These are phyloP conservation scores for Ennomos fuscantarius DNA, from an alignment of 2,888 invertebrate species.

Conservation along the genomic window DNA sequence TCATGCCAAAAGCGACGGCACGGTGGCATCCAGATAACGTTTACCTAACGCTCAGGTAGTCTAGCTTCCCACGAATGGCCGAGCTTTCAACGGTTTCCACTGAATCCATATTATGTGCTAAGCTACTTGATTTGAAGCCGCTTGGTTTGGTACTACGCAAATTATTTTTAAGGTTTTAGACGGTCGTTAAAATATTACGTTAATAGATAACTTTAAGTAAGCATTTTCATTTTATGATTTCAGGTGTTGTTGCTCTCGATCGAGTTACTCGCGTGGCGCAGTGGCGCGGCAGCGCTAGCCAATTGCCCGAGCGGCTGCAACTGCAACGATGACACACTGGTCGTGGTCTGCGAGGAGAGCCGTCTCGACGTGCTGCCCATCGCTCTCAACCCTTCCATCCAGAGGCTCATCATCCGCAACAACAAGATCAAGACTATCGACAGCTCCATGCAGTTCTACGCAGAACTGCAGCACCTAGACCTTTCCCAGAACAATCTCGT, in stretches of 20 bases:
- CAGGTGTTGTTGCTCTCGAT: conserved; percentile 75
- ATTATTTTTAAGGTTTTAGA: not conserved
- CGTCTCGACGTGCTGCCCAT: conserved; percentile 95
- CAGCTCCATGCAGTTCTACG: conserved; percentile 95
- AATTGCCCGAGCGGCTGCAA: conserved; percentile 95
- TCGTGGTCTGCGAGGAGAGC: conserved; percentile 94
- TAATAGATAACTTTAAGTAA: conserved; percentile 3
- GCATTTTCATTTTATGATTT: conserved; percentile 48
- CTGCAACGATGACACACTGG: conserved; percentile 95
- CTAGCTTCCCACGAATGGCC: conserved; percentile 36
- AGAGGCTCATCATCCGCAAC: conserved; percentile 92
- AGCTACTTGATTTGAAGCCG: conserved; percentile 22
- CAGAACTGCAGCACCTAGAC: conserved; percentile 93
- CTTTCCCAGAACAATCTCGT: conserved; percentile 93
- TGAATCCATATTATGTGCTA: conserved; percentile 38
- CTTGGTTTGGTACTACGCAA: conserved; percentile 15
- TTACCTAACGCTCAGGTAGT: conserved; percentile 39
- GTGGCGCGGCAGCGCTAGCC: conserved; percentile 86
- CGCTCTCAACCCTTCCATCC: conserved; percentile 95
- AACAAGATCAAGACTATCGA: conserved; percentile 95
- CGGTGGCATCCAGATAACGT: conserved; percentile 44
- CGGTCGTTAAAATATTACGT: not conserved
- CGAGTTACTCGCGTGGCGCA: conserved; percentile 67
- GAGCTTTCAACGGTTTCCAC: conserved; percentile 43
- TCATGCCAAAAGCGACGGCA: conserved; percentile 44